Base-by-base conservation (phyloP, 2,888 invertebrate genomes). In the Heliconius cydno region DNA sequence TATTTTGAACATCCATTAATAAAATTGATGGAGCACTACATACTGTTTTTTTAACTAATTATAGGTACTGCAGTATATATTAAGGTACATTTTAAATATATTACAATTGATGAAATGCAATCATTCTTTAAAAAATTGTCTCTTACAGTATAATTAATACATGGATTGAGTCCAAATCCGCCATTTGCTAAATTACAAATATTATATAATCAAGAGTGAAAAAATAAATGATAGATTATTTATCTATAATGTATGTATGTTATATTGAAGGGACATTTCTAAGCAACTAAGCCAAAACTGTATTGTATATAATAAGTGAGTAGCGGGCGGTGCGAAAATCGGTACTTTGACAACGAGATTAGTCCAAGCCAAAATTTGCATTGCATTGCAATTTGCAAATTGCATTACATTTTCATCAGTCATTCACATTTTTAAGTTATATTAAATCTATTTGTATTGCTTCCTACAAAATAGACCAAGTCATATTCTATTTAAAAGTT, bases 1-100 rank as follows among this genome's bases (percentile, higher is more conserved):
- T 87, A 88, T 86, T 87, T 86, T 83, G 84, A 87, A 87, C 88
- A 84, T 86, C 84, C 84, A 84, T 85, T 85, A 85, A 83, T 86
- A 87, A 84, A 86, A 85, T 85, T 84, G 82, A 85, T 86, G 82
- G 84, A 86, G 86, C 82, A 80, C 86, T 87, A 85, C 85, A 84
- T 84, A 83, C 74, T 76, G 68, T 34, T 63, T 76, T 73, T 81
- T 78, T 82, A 83, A 84, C 77, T 83, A 83, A 73, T 34, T 73
- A 73, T 60, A 73, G 73, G 73, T 80, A 82, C 80, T 82, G 82
- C 81, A 71, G 65, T 84, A 84, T 79, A 80, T 81, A 82, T 78
- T 78, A 84, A 85, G 71, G 79, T 81, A 78, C 80, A 82, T 79
- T 77, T 67, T 81, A 79, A 75, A 75, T 75, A 75, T 78, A 66